Conservation (phyloP, 1,140 invertebrate species). For the Aphaenogaster ashmeadi region DNA sequence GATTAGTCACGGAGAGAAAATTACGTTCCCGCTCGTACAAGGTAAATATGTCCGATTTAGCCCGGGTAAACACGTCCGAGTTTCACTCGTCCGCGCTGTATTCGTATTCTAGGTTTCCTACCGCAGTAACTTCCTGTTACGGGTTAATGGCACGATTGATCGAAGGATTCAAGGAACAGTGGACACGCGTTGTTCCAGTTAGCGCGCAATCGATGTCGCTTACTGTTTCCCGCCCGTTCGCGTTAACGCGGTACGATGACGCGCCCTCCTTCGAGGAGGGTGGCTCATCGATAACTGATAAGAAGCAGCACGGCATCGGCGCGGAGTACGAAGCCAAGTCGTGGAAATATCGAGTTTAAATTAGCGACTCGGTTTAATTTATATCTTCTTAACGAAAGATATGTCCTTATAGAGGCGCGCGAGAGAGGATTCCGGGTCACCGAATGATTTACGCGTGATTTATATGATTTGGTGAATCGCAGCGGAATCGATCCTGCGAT, state of each 20-base stretch:
- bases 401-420: background rate
- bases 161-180: slow-evolving; percentile 47
- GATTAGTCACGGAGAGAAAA: slow-evolving; percentile 48
- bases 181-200: slow-evolving; percentile 40
- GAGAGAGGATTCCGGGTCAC: slow-evolving; percentile 29
- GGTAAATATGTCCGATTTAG: slow-evolving; percentile 34
- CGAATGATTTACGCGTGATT: slow-evolving; percentile 47
- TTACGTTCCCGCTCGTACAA: slow-evolving; percentile 26
- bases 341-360: slow-evolving; percentile 33
- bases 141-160: slow-evolving; percentile 57
- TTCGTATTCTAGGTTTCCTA: background rate
- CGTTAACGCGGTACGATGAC: background rate
- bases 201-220: slow-evolving; percentile 35
- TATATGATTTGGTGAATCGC: slow-evolving; percentile 14
- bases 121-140: slow-evolving; percentile 37
- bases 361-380: slow-evolving; percentile 58
- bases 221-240: background rate
- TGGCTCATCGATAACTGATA: slow-evolving; percentile 44
- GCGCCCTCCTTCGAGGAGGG: slow-evolving; percentile 12
- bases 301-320: slow-evolving; percentile 10
- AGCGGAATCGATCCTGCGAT: slow-evolving; percentile 17
- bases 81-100: background rate
- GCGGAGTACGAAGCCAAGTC: background rate
- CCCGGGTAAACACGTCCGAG: background rate
- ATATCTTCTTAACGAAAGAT: slow-evolving; percentile 44